Evolutionary conservation across 2,113 vertebrate species (phyloP).

Genomic region (Poecile atricapillus): DNA sequence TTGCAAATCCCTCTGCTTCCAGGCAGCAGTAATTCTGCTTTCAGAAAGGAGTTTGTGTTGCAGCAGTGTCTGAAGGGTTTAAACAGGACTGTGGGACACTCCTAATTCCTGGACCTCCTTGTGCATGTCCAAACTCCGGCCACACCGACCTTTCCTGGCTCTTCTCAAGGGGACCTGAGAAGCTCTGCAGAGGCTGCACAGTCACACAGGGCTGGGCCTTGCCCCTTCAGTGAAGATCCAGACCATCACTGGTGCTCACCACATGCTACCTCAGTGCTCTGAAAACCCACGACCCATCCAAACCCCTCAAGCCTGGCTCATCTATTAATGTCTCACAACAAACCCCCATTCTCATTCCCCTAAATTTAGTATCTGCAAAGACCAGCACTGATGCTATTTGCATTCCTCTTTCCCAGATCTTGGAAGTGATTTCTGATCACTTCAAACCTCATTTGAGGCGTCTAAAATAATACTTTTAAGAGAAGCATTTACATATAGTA

Average conservation of each 20-base stretch:
- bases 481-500: background rate
- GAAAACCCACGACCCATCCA: background rate
- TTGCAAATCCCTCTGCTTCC: background rate
- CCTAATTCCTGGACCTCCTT: rapidly evolving
- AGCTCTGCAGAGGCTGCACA: background rate
- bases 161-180: background rate
- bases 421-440: background rate
- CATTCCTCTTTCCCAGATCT: background rate
- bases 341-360: background rate
- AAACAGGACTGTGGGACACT: background rate
- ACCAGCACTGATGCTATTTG: background rate
- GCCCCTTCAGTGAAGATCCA: background rate
- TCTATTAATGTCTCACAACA: background rate
- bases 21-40: background rate
- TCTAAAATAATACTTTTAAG: background rate
- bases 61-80: background rate
- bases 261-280: background rate
- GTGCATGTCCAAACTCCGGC: background rate
- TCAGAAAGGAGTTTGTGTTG: background rate
- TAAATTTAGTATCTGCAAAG: background rate
- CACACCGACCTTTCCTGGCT: background rate
- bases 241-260: background rate
- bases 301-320: background rate
- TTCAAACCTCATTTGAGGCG: background rate
- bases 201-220: background rate